phyloP scores from a whole-genome alignment of 2,113 vertebrate genomes.

The Actenoides lindsayi region DNA sequence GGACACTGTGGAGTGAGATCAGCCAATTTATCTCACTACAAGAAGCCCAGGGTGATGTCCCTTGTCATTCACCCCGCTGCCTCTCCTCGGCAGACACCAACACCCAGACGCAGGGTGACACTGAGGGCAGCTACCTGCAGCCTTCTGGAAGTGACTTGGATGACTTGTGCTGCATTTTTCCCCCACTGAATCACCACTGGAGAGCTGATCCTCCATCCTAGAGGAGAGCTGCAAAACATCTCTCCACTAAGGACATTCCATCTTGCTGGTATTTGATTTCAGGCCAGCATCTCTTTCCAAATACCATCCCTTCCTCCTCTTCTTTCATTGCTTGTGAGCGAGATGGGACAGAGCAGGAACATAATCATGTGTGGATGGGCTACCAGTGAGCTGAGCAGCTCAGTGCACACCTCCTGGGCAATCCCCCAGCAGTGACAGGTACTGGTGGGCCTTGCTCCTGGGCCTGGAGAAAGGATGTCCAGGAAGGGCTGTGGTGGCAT shows the following conservation, averaged over 20 bases:
- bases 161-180: background rate
- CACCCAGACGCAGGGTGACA: background rate
- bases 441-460: background rate
- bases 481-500: background rate
- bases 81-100: background rate
- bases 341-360: background rate
- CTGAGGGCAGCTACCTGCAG: background rate
- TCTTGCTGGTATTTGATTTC: background rate
- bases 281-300: background rate
- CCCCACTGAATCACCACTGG: background rate
- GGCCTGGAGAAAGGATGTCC: background rate
- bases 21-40: background rate
- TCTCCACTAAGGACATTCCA: background rate
- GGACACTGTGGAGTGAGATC: background rate
- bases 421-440: background rate
- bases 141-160: background rate
- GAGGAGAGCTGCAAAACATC: background rate
- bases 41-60: background rate
- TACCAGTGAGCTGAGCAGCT: background rate
- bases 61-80: background rate
- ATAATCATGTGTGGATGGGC: background rate
- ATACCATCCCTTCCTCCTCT: background rate
- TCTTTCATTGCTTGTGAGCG: background rate
- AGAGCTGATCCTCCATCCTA: background rate
- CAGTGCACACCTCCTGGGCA: accelerated